Conservation (phyloP, 1,140 invertebrate genomes). For the Diachasmimorpha longicaudata region DNA sequence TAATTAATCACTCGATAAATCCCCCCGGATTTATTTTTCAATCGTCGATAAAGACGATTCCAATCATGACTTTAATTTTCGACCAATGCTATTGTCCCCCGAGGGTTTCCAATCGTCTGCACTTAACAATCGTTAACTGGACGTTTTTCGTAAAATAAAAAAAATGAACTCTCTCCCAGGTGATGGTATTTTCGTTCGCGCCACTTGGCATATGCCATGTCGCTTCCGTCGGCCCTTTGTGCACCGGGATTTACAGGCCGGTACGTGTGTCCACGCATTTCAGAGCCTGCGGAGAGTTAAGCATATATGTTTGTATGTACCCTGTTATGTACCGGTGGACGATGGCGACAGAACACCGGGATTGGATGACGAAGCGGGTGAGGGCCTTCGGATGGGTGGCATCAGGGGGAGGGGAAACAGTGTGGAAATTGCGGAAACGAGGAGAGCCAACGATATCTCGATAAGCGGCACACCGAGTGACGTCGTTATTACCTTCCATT, state of each 20-base stretch:
- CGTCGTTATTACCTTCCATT: conserved; percentile 53
- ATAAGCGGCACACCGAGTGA: conserved; percentile 42
- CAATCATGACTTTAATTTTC: no score
- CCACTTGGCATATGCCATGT: background rate
- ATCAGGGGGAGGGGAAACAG: background rate
- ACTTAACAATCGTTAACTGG: no score
- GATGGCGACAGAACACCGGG: conserved; percentile 15
- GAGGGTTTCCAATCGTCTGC: no score
- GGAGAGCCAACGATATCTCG: conserved; percentile 45
- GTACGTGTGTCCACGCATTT: conserved; percentile 4
- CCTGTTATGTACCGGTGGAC: background rate
- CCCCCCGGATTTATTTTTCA: no score
- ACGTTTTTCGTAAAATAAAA: no score
- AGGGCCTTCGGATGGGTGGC: background rate
- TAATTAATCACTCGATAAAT: background rate
- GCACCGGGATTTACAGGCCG: conserved; percentile 2
- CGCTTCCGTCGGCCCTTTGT: conserved; percentile 16
- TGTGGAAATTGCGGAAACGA: conserved; percentile 51
- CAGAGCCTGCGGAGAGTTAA: background rate
- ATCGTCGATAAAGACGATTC: no score
- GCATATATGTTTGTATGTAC: background rate
- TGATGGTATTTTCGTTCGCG: background rate
- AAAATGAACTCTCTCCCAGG: background rate
- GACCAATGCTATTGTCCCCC: no score
- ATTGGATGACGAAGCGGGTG: conserved; percentile 22